Conservation (phyloP, 2,888 invertebrate species). For the Hemaris fuciformis region DNA sequence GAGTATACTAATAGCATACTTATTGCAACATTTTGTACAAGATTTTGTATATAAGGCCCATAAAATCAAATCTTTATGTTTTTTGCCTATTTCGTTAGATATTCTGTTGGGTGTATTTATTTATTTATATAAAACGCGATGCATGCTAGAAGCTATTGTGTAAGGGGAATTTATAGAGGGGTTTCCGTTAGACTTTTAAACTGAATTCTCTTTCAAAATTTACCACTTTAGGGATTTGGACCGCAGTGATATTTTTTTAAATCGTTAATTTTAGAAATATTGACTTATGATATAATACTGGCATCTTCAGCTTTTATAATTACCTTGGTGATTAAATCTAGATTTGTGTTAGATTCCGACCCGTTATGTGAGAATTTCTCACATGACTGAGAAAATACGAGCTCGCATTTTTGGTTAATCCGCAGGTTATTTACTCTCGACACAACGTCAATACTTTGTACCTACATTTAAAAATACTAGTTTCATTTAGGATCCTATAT, state of each 20-base stretch:
- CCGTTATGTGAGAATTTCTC: neutral
- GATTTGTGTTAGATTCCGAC: neutral
- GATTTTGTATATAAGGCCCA: too few species aligned
- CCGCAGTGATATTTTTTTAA: neutral
- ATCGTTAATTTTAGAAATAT: neutral
- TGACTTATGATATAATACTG: neutral
- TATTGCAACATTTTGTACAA: too few species aligned
- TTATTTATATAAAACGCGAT: too few species aligned
- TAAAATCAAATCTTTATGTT: too few species aligned
- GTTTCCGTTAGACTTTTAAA: too few species aligned
- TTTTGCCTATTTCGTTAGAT: too few species aligned
- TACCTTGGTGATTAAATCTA: neutral
- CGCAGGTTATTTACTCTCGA: neutral
- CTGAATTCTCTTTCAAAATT: neutral
- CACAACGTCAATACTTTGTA: neutral
- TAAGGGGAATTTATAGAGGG: too few species aligned
- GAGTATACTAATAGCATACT: too few species aligned
- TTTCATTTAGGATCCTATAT: too few species aligned
- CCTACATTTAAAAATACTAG: neutral
- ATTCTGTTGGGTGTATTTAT: too few species aligned
- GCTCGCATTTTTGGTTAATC: conserved; percentile 4
- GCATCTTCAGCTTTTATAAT: neutral
- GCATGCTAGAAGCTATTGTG: too few species aligned
- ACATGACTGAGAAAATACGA: too few species aligned
- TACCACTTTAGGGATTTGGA: neutral